Conservation (phyloP, 2,113 vertebrate genomes). For the Dolichotis patagonum region DNA sequence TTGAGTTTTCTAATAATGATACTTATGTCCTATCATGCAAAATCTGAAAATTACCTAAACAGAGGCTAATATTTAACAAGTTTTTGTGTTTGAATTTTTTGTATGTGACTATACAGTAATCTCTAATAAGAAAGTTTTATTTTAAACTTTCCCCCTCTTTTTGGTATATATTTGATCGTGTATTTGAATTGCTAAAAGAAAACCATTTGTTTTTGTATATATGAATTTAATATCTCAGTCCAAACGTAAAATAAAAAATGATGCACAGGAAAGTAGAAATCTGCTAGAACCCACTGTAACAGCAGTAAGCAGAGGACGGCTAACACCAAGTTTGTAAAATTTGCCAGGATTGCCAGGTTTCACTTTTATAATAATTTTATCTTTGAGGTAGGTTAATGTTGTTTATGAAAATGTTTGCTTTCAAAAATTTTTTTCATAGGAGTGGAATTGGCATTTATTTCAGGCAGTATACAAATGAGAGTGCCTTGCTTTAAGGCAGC, state of each 20-base stretch:
- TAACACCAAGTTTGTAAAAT: neutral
- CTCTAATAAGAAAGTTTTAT: neutral
- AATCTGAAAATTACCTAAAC: neutral
- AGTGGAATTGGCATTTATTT: neutral
- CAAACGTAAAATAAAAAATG: neutral
- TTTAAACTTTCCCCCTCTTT: neutral
- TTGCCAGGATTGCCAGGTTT: neutral
- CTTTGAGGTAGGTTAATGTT: neutral
- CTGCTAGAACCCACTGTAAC: neutral
- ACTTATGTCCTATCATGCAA: neutral
- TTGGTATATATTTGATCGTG: slow-evolving; percentile 21
- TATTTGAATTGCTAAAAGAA: neutral
- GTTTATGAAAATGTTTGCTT: neutral
- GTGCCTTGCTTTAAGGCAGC: neutral
- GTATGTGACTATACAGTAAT: neutral
- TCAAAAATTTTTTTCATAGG: neutral
- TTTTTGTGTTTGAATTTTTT: slow-evolving; percentile 33
- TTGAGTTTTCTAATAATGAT: neutral
- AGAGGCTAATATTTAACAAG: neutral
- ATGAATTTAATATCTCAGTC: neutral
- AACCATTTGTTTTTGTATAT: neutral
- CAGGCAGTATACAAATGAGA: neutral
- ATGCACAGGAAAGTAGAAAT: neutral
- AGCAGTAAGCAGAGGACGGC: neutral
- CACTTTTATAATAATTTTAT: neutral